These are phyloP conservation scores for Herpailurus yagouaroundi DNA, from an alignment of 2,113 vertebrate species.

Conservation along the genomic window DNA sequence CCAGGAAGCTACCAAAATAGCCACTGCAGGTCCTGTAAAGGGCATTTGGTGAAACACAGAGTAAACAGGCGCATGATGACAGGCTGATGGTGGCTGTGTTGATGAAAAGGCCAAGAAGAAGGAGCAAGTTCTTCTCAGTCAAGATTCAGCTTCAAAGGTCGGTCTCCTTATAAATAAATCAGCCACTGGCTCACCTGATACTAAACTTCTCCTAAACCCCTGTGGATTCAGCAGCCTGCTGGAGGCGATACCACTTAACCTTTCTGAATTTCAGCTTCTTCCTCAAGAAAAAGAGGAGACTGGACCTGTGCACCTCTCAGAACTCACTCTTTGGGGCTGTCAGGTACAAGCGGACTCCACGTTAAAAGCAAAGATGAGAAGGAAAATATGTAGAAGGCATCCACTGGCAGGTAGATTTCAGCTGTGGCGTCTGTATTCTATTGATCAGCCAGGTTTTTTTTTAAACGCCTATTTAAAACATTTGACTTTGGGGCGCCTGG, in stretches of 20 bases:
- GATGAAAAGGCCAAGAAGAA: constrained; percentile 42
- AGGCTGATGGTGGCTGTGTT: background rate
- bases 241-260: background rate
- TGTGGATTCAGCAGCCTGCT: background rate
- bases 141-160: background rate
- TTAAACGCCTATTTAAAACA: background rate
- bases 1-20: constrained; percentile 66
- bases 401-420: background rate
- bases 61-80: constrained; percentile 72
- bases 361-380: background rate
- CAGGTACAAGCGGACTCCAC: background rate
- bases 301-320: background rate
- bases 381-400: background rate
- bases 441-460: background rate
- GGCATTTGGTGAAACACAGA: constrained; percentile 62
- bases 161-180: background rate
- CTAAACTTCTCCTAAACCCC: background rate
- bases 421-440: background rate
- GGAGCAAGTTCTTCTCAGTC: background rate
- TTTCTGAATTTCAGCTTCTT: background rate
- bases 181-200: background rate
- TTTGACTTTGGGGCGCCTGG: no score
- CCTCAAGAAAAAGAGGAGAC: background rate
- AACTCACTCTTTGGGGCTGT: background rate
- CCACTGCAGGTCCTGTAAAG: background rate